Percentiles rank a stretch among this genome's conserved stretches.
Conservation (phyloP, 2,113 vertebrate genomes). For the Coptodon bakossiorum region DNA sequence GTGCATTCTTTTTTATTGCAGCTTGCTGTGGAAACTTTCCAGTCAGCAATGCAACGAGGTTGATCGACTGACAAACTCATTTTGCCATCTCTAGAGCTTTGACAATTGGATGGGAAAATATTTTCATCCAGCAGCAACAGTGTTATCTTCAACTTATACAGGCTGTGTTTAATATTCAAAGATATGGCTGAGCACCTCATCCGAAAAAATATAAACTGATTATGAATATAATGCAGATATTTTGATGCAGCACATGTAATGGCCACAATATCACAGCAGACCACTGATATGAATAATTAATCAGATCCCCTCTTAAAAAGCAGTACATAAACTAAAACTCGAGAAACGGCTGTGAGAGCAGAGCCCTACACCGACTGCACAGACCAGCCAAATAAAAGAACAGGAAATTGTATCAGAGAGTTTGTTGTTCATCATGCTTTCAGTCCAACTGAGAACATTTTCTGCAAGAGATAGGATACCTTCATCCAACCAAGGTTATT, state of each 20-base stretch:
- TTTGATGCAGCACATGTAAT: conserved; percentile 11
- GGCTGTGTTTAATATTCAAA: conserved; percentile 8
- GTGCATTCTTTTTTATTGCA: background rate
- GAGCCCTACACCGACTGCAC: background rate
- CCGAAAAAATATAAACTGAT: background rate
- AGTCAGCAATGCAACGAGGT: background rate
- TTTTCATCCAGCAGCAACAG: background rate
- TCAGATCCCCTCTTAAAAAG: background rate
- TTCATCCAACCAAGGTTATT: background rate
- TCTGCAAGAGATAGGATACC: conserved; percentile 2
- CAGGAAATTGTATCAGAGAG: conserved; percentile 10
- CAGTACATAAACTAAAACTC: background rate
- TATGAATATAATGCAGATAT: conserved; percentile 18
- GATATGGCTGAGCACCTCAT: background rate
- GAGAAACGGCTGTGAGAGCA: background rate
- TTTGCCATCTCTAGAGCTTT: background rate
- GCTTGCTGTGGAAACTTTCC: background rate
- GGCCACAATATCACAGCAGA: background rate
- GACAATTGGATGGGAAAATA: background rate
- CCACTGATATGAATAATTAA: conserved; percentile 17
- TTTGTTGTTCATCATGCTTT: background rate
- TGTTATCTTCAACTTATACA: background rate
- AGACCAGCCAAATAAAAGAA: conserved; percentile 3
- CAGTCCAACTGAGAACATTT: conserved; percentile 12
- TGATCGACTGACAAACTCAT: background rate